Evolutionary conservation across 2,888 invertebrate species (phyloP).

Genomic region (Aporophyla lueneburgensis): DNA sequence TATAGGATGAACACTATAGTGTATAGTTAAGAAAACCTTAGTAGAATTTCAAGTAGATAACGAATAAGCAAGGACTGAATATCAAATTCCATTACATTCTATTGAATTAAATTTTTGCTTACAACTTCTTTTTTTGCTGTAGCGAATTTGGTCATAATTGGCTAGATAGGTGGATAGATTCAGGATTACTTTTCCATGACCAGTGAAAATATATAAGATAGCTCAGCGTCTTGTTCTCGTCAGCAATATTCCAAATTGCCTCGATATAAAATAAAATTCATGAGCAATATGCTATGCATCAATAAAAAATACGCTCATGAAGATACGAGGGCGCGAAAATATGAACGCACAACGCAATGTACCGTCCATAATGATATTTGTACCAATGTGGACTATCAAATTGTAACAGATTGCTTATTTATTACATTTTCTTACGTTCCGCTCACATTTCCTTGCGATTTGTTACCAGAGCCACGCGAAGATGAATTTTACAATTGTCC

Average conservation of each 20-base stretch:
- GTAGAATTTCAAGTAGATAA: background rate
- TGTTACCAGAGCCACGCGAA: constrained; percentile 7
- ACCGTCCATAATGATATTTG: constrained; percentile 63
- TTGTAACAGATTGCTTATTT: constrained; percentile 64
- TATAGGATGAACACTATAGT: no score
- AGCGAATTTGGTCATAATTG: background rate
- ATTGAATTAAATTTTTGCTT: no score
- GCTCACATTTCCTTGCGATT: constrained; percentile 32
- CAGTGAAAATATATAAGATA: background rate
- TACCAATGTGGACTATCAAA: constrained; percentile 63
- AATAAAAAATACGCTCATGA: constrained; percentile 30
- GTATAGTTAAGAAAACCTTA: background rate
- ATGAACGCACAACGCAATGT: constrained; percentile 51
- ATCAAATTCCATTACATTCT: background rate
- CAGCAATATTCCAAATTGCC: background rate
- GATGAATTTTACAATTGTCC: constrained; percentile 10
- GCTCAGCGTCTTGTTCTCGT: background rate
- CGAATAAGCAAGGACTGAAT: background rate
- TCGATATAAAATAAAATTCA: constrained; percentile 39
- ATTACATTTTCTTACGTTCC: constrained; percentile 57
- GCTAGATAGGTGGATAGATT: background rate
- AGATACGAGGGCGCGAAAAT: constrained; percentile 36
- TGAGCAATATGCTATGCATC: constrained; percentile 21
- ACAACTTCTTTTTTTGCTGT: no score
- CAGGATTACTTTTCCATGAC: background rate